Evolutionary conservation across 30 jellyfish, hydroid and myxozoan genomes (phyloP), one percentile per base, ranked within the genome.

Genomic region (Hydractinia symbiolongicarpus): DNA sequence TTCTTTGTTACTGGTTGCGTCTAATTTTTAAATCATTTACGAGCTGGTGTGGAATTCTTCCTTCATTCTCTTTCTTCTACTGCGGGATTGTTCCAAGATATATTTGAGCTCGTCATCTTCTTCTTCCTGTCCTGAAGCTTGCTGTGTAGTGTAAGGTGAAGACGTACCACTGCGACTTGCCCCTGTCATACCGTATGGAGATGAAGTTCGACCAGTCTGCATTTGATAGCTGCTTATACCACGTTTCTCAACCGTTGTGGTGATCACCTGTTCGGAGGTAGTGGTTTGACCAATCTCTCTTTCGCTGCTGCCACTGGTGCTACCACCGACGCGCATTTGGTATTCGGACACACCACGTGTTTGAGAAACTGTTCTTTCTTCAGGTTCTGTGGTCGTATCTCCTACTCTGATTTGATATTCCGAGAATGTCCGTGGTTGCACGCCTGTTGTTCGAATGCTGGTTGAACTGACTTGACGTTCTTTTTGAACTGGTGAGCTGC

Each of bases 11-110:
- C 44, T 30, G 44, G 44, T 30, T 30, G 44, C 44, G 44, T 30
- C 44, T 30, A 30, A 30, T 30, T 30, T 30, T 30, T 2, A 30
- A 30, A 30, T 53, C 9, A 55, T 58, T 74, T 64, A 88, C 10
- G 96, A 83, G 77, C 88, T 88, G 19, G 96, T 83, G 87, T 58
- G 86, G 86, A 81, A 83, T 66, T 88, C 96, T 79, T 88, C 96
- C 79, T 78, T 82, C 94, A 83, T 83, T 77, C 94, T 76, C 66
- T 79, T 76, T 56, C 94, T 70, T 79, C 96, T 54, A 83, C 87
- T 77, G 52, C 94, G 66, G 10, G 94, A 83, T 72, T 88, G 89
- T 83, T 83, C 94, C 79, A 88, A 77, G 78, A 88, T 88, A 56
- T 90, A 78, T 70, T 88, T 83, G 69, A 88, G 83, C 58, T 88